Evolutionary conservation across 2,113 vertebrate species (phyloP).

Genomic region (Martes martes): DNA sequence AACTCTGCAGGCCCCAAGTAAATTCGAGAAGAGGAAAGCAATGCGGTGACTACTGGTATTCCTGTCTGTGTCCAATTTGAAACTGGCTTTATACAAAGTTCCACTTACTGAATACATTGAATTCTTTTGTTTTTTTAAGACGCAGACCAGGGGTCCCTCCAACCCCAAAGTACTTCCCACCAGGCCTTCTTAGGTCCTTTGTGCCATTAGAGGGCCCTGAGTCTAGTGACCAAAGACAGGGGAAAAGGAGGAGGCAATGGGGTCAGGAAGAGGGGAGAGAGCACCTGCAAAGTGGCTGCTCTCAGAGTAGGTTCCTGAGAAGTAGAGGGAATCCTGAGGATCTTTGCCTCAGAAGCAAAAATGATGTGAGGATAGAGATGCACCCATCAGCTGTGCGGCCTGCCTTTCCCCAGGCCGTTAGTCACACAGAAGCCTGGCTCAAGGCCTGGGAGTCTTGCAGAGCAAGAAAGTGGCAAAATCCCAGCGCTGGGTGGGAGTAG

Average conservation of each 20-base stretch:
- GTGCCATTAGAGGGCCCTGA: neutral
- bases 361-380: too few relatives aligned
- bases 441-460: accelerated
- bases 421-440: neutral
- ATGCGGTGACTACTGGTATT: neutral
- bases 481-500: accelerated
- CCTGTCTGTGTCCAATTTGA: neutral
- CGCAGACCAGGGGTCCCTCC: neutral
- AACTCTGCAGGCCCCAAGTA: neutral
- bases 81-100: neutral
- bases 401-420: neutral
- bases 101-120: neutral
- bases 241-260: neutral
- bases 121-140: neutral
- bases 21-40: neutral
- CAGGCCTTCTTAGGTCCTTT: neutral
- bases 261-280: neutral
- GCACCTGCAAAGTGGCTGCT: neutral
- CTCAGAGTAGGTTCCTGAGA: neutral
- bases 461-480: neutral
- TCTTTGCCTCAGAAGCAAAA: neutral
- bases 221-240: neutral
- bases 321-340: neutral
- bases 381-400: accelerated
- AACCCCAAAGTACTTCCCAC: neutral